phyloP scores from a whole-genome alignment of 2,797 vertebrate genomes.

The Somateria mollissima region DNA sequence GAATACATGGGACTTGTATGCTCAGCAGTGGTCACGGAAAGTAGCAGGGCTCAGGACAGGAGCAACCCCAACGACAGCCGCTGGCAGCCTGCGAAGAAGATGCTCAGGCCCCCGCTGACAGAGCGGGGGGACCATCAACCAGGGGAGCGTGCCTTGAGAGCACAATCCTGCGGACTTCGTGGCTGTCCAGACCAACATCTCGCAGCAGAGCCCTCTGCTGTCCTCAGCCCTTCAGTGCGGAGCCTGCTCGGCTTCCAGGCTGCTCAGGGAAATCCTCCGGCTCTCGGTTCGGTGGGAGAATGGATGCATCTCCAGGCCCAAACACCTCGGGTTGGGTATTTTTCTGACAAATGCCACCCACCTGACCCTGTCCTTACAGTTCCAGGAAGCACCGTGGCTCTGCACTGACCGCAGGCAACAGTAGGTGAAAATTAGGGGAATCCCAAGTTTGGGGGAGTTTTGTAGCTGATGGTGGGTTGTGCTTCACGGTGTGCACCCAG shows the following conservation, averaged over 20 bases:
- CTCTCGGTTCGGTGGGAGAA: not conserved
- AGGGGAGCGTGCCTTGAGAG: not conserved
- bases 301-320: not conserved
- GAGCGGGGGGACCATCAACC: not conserved
- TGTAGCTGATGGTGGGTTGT: not conserved
- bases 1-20: not conserved
- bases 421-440: not conserved
- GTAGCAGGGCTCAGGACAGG: not conserved
- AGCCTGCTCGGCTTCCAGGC: not conserved
- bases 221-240: slow-evolving; percentile 18
- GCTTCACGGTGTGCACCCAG: not conserved
- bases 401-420: rapidly evolving
- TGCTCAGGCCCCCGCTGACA: rapidly evolving
- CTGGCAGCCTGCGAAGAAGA: not conserved
- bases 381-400: not conserved
- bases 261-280: not conserved
- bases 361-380: not conserved
- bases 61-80: not conserved
- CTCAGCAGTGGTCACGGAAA: not conserved
- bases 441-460: not conserved
- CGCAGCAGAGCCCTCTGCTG: slow-evolving; percentile 55
- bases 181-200: not conserved
- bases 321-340: not conserved
- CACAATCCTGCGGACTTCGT: not conserved
- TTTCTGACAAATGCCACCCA: not conserved